Evolutionary conservation across 2,888 invertebrate genomes (phyloP), one percentile per base, ranked within the genome.

Genomic region (Nemotelus pantherinus): DNA sequence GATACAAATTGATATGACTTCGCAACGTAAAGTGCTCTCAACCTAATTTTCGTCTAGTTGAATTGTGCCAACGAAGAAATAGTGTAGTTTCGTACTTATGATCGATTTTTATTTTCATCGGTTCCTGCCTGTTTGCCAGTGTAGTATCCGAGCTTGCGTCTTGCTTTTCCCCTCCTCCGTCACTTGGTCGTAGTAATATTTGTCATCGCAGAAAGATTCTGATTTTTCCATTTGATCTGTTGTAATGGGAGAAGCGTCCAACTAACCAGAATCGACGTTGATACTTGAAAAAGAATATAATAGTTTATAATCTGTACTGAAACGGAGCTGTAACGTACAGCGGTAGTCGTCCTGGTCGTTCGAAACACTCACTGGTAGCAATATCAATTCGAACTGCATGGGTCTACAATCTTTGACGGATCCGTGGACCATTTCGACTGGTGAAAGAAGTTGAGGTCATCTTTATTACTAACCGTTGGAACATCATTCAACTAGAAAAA

Each of bases 401-500:
- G 75, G 75, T 7, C 53, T 76, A 10, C 60, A 48, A 39, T 10
- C 48, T 45, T 25, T 39, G 10, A 45, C 6, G 45, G n/a, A 44
- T 39, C 44, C 55, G 10, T 44, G 55, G 72, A 55, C 55, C 43
- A 44, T 65, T 67, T 76, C 76, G 41, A 25, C n/a, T 53, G 10
- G 75, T 64, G 75, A 63, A 65, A 44, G 67, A 7, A 48, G 4
- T 39, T n/a, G 63, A 3, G n/a, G 39, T 10, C 6, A 57, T 25
- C 25, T 25, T 25, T 25, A 1, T 25, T 25, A 25, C 25, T 25
- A 25, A 25, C 25, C 25, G 25, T 25, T 25, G 25, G 25, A 25
- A 25, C 25, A 25, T 25, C 25, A 25, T 25, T 25, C 25, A 25
- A 25, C 25, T 25, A 58, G 9, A 39, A 91, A 89, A 86, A 96